Conservation (phyloP, 1,140 invertebrate genomes). For the Tachypleus tridentatus region DNA sequence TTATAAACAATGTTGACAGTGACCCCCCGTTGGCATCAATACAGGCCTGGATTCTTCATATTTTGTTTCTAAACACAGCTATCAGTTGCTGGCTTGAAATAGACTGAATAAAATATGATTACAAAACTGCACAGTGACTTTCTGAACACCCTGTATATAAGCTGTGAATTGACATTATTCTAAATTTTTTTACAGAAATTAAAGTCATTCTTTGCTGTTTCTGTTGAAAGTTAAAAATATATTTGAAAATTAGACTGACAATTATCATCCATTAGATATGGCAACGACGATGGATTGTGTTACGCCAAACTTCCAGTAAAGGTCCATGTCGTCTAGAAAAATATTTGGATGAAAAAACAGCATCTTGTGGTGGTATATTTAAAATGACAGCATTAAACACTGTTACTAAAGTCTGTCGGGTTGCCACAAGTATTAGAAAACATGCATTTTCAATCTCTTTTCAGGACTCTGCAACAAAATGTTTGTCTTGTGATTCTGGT, state of each 20-base stretch:
- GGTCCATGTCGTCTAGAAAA: constrained; percentile 29
- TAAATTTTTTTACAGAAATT: too few species aligned
- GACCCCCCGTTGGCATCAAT: too few species aligned
- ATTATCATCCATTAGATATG: constrained; percentile 19
- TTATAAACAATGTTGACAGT: too few species aligned
- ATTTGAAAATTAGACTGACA: too few species aligned
- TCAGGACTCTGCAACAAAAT: constrained; percentile 22
- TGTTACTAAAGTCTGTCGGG: constrained; percentile 17
- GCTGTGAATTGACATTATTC: too few species aligned
- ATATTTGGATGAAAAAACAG: constrained; percentile 27
- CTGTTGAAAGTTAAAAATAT: not conserved
- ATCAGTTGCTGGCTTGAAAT: too few species aligned
- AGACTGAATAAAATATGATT: too few species aligned
- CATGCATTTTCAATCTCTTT: constrained; percentile 26
- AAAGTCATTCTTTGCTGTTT: too few species aligned
- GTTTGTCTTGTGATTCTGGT: constrained; percentile 27
- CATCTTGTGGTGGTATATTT: constrained; percentile 16
- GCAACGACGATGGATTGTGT: constrained; percentile 30
- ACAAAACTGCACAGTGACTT: too few species aligned
- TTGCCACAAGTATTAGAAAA: constrained; percentile 21
- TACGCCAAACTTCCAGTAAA: constrained; percentile 27
- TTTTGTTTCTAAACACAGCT: too few species aligned
- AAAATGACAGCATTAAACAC: constrained; percentile 20
- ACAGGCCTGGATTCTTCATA: too few species aligned
- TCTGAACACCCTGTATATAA: too few species aligned